Evolutionary conservation across 2,797 vertebrate genomes (phyloP).

Genomic region (Sternotherus odoratus): DNA sequence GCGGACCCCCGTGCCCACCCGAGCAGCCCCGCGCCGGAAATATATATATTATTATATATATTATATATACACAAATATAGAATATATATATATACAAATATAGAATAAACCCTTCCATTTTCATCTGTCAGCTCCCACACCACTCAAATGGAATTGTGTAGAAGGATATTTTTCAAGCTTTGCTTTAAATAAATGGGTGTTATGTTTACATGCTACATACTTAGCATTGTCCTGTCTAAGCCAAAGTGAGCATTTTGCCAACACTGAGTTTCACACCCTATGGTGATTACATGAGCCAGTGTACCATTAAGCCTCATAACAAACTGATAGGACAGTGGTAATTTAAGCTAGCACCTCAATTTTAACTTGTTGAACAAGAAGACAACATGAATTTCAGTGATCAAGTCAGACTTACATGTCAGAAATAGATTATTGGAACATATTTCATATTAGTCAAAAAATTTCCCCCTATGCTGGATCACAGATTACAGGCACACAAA

Average conservation of each 20-base stretch:
- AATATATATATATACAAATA: no score
- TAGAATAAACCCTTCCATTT: slow-evolving; percentile 62
- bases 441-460: slow-evolving; percentile 13
- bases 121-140: slow-evolving; percentile 59
- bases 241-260: slow-evolving; percentile 62
- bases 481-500: not conserved
- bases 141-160: slow-evolving; percentile 43
- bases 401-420: slow-evolving; percentile 4
- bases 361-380: slow-evolving; percentile 3
- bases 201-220: slow-evolving; percentile 66
- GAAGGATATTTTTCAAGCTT: slow-evolving; percentile 52
- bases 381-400: slow-evolving; percentile 12
- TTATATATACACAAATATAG: no score
- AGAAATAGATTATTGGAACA: not conserved
- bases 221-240: slow-evolving; percentile 54
- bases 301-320: slow-evolving; percentile 56
- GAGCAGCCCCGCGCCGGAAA: no score
- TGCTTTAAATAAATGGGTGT: slow-evolving; percentile 67
- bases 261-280: slow-evolving; percentile 55
- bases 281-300: slow-evolving; percentile 59
- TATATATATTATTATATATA: no score
- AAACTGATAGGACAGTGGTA: slow-evolving; percentile 30
- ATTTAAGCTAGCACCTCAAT: slow-evolving; percentile 50
- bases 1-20: no score
- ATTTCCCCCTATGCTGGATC: not conserved